Conservation (phyloP, 2,797 vertebrate species). For the Anguilla pacifica region DNA sequence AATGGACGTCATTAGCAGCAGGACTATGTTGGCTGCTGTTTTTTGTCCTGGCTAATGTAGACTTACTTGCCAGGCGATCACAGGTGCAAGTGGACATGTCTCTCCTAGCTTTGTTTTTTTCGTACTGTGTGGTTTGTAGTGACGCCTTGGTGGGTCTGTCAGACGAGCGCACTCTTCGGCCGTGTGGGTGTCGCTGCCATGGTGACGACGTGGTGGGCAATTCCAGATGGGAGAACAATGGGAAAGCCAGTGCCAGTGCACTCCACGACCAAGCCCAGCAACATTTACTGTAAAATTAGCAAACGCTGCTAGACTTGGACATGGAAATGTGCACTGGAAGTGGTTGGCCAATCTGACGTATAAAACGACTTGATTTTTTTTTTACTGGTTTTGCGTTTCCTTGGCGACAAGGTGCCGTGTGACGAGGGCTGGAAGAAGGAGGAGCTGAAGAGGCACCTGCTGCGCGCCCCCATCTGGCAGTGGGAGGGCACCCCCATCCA, state of each 20-base stretch:
- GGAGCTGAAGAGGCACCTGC: constrained; percentile 71
- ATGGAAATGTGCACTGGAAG: too few species aligned
- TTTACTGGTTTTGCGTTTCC: neutral
- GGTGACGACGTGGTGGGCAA: neutral
- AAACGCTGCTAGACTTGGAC: too few species aligned
- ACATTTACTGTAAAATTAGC: neutral
- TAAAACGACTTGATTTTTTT: neutral
- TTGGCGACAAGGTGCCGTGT: constrained; percentile 72
- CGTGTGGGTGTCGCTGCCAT: neutral
- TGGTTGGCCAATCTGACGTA: too few species aligned
- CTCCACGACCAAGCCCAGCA: neutral
- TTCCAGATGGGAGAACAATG: neutral
- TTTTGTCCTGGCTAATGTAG: neutral
- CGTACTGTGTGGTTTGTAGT: too few species aligned
- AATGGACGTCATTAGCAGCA: neutral
- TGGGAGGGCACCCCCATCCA: constrained; percentile 81
- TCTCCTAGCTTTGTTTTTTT: neutral
- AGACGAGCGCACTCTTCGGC: too few species aligned
- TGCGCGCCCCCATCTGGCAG: constrained; percentile 69
- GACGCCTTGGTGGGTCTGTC: too few species aligned
- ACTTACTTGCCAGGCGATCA: neutral
- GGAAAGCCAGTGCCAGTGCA: neutral
- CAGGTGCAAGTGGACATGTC: neutral
- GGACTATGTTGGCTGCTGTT: too few species aligned
- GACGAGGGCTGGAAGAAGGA: constrained; percentile 80